phyloP scores from a whole-genome alignment of 1,140 invertebrate species.

The Temnothorax curvispinosus region DNA sequence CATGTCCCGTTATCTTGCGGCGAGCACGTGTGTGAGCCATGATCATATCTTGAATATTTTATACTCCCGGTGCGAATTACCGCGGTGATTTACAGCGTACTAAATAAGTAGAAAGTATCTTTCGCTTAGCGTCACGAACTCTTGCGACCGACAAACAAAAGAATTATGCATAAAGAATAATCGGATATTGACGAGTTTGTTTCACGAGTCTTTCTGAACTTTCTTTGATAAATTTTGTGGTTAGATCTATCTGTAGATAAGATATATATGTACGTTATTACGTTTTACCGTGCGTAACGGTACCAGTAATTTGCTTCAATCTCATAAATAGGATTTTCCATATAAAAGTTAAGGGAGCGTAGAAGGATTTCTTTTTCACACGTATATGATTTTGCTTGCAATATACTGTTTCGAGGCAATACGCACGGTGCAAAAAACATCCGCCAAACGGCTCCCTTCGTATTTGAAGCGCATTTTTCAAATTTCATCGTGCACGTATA shows the following conservation, averaged over 20 bases:
- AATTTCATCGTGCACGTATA: constrained; percentile 31
- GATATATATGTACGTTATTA: not conserved
- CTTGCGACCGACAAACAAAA: not conserved
- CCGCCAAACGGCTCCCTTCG: not conserved
- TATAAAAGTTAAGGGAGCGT: not conserved
- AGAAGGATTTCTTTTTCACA: not conserved
- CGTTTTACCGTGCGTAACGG: not conserved
- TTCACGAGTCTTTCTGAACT: not conserved
- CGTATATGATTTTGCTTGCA: not conserved
- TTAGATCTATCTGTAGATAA: not conserved
- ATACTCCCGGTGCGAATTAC: constrained; percentile 46
- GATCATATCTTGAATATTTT: constrained; percentile 59
- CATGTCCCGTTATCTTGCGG: constrained; percentile 22
- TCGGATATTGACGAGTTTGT: not conserved
- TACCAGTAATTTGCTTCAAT: not conserved
- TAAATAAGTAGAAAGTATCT: constrained; percentile 40
- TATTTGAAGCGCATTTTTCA: constrained; percentile 45
- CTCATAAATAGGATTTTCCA: not conserved
- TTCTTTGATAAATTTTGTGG: not conserved
- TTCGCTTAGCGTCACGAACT: not conserved
- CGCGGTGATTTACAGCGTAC: constrained; percentile 25
- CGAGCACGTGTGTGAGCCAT: not conserved
- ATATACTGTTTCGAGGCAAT: not conserved
- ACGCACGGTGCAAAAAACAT: not conserved
- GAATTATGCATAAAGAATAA: not conserved